Evolutionary conservation across 1,140 invertebrate species (phyloP).

Genomic region (Lepidurus apus): DNA sequence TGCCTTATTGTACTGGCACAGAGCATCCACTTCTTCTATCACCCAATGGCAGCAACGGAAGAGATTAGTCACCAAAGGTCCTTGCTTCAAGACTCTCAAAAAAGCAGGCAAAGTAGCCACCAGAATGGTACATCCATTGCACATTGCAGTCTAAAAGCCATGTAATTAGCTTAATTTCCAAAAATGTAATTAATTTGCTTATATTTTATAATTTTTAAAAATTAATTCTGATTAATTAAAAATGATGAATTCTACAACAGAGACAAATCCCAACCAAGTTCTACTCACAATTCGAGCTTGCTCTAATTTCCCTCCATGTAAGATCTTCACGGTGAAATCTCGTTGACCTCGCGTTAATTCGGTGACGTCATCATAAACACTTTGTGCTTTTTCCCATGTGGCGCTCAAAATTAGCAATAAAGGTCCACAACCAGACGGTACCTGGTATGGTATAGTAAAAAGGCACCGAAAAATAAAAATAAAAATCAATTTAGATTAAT

Average conservation of each 20-base stretch:
- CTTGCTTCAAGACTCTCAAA: neutral
- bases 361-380: neutral
- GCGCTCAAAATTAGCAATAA: neutral
- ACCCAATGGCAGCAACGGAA: neutral
- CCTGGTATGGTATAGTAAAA: neutral
- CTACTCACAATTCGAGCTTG: neutral
- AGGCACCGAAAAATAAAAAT: neutral
- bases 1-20: neutral
- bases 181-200: neutral
- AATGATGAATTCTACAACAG: too few relatives aligned
- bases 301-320: neutral
- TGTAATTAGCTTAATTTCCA: neutral
- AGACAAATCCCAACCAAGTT: too few relatives aligned
- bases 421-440: neutral
- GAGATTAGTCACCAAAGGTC: neutral
- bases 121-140: neutral
- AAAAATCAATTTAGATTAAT: neutral
- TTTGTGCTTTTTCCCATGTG: slow-evolving; percentile 4
- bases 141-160: neutral
- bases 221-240: too few relatives aligned
- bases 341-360: neutral
- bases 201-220: neutral
- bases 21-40: neutral
- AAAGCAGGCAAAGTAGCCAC: neutral
- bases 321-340: neutral